Percentiles rank a stretch among this genome's conserved stretches.
Evolutionary conservation across 2,797 vertebrate genomes (phyloP).

Genomic region (Synaphobranchus kaupii): DNA sequence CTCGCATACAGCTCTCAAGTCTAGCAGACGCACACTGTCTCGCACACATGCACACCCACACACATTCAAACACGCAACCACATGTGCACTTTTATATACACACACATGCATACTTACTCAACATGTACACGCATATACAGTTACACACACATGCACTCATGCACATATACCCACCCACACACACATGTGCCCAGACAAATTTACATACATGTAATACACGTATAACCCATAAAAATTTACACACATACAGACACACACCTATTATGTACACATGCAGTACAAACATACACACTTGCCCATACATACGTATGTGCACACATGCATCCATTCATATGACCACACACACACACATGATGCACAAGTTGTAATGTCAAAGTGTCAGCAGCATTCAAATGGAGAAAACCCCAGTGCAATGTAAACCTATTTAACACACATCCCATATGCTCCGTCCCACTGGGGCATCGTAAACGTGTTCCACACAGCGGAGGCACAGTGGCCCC

Average conservation of each 20-base stretch:
- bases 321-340: background rate
- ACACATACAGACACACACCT: background rate
- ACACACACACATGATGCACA: background rate
- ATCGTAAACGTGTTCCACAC: constrained; percentile 53
- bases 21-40: background rate
- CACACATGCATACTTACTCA: too few relatives aligned
- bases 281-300: background rate
- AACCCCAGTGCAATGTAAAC: background rate
- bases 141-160: too few relatives aligned
- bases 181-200: background rate
- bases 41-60: background rate
- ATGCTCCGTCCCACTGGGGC: constrained; percentile 42
- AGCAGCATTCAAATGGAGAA: background rate
- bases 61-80: background rate
- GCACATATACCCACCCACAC: background rate
- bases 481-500: constrained; percentile 25
- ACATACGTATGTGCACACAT: background rate
- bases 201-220: too few relatives aligned
- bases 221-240: too few relatives aligned
- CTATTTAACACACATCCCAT: constrained; percentile 20
- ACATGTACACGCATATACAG: too few relatives aligned
- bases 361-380: background rate
- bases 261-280: too few relatives aligned
- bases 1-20: background rate
- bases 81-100: background rate